phyloP scores from a whole-genome alignment of 2,888 invertebrate genomes.

The Cabera pusaria region DNA sequence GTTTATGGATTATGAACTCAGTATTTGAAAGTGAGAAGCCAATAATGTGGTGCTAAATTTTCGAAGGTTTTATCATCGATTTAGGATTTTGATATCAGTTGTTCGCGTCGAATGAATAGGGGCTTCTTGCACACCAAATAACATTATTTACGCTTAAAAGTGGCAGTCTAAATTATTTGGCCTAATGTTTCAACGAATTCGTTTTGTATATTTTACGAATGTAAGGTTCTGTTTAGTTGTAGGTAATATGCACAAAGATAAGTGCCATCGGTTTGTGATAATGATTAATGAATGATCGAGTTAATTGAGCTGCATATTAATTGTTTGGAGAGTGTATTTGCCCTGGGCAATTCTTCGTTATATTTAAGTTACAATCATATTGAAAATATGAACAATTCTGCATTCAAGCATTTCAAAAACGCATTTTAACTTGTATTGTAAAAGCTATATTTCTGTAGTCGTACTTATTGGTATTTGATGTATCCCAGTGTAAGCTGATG shows the following conservation, averaged over 20 bases:
- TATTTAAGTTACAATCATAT: constrained; percentile 29
- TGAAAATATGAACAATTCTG: constrained; percentile 30
- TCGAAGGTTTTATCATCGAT: constrained; percentile 75
- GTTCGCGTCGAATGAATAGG: constrained; percentile 46
- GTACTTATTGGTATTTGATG: constrained; percentile 4
- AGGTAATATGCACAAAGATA: constrained; percentile 49
- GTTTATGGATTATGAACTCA: constrained; percentile 17
- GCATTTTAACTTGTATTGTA: constrained; percentile 24
- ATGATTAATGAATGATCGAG: constrained; percentile 27
- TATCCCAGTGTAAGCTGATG: constrained; percentile 11
- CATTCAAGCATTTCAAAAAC: constrained; percentile 32
- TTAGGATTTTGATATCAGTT: constrained; percentile 69
- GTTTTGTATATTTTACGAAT: constrained; percentile 5
- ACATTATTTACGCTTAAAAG: constrained; percentile 20
- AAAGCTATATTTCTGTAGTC: neutral
- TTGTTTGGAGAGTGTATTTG: constrained; percentile 24
- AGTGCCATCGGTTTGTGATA: constrained; percentile 41
- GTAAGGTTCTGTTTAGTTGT: too few relatives aligned
- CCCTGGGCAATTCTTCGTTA: constrained; percentile 26
- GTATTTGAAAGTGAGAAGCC: constrained; percentile 66
- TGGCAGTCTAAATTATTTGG: constrained; percentile 29
- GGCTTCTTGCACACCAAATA: constrained; percentile 56
- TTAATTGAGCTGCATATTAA: constrained; percentile 31
- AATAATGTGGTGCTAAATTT: constrained; percentile 82
- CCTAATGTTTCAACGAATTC: constrained; percentile 40